phyloP scores from a whole-genome alignment of 2,888 invertebrate genomes.

The Panorpa germanica region DNA sequence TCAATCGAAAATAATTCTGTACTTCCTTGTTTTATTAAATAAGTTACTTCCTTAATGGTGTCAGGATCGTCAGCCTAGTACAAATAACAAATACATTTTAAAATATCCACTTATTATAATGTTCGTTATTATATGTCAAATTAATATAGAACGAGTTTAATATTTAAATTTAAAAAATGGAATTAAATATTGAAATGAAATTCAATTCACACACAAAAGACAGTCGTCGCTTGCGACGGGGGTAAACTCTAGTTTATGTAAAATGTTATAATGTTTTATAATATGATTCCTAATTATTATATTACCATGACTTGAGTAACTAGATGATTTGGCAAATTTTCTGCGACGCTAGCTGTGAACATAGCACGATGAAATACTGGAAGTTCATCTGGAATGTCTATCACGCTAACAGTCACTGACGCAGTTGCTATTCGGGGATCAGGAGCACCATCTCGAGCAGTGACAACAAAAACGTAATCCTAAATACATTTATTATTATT shows the following conservation, averaged over 20 bases:
- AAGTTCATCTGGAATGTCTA: constrained; percentile 66
- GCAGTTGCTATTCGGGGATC: constrained; percentile 75
- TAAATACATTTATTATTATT: constrained; percentile 18
- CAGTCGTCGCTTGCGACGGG: too few relatives aligned
- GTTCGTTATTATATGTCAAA: too few relatives aligned
- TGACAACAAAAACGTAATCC: constrained; percentile 69
- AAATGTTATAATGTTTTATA: constrained; percentile 6
- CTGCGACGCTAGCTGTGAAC: constrained; percentile 67
- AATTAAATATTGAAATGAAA: too few relatives aligned
- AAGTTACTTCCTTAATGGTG: constrained; percentile 60
- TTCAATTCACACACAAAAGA: too few relatives aligned
- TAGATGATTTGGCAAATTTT: constrained; percentile 60
- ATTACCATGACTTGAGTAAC: constrained; percentile 59
- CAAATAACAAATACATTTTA: constrained; percentile 5
- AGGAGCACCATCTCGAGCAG: constrained; percentile 72
- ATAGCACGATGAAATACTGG: constrained; percentile 54
- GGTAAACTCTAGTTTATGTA: too few relatives aligned
- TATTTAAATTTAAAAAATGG: too few relatives aligned
- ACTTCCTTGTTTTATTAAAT: constrained; percentile 65
- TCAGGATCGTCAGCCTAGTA: constrained; percentile 67
- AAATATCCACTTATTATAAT: constrained; percentile 4
- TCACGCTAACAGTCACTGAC: constrained; percentile 61
- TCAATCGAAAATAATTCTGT: constrained; percentile 69
- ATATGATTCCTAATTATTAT: constrained; percentile 8
- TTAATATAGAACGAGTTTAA: too few relatives aligned